Base-by-base conservation (phyloP, 2,888 invertebrate species). In the Horisme vitalbata region DNA sequence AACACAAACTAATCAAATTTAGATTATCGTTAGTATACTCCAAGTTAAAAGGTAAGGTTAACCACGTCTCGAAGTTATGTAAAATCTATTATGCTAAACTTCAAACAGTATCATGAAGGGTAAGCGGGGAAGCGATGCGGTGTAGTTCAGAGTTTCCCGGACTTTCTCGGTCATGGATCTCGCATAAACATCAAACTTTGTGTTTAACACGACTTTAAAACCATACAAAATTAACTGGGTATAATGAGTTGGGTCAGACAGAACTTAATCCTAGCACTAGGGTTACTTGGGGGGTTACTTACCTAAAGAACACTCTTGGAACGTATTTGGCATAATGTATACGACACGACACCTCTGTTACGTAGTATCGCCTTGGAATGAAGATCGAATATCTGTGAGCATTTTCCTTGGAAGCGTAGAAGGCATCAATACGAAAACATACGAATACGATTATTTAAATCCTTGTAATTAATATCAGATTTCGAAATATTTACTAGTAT, bases 191-290 rank as follows among this genome's bases (percentile, higher is more conserved):
- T 65, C 58, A 70, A 71, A 72, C 63, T 70, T 68, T 37, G 47
- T 43, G 43, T 62, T 60, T 62, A 68, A 65, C 59, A 41, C 47
- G 59, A 67, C 57, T 60, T 63, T 55, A 49, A 60, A 65, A 52
- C 51, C 52, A 48, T 66, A 68, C 55, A 72, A 74, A 68, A 79
- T 76, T 73, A 68, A 76, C 62, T 55, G 64, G 65, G 67, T 52
- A 71, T 74, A 75, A 76, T 76, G 63, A 75, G 68, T 58, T 46
- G 57, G 61, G 59, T 55, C 55, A 64, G 59, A 65, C 62, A 58
- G 45, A 62, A 65, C 66, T 58, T 74, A 72, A 72, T 69, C 65
- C 63, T 51, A 11, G 59, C 48, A 55, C 55, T 63, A 54, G 54
- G 53, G 47, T 61, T 59, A 65, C 65, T 63, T 65, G 61, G 49